Base-by-base conservation (phyloP, 2,797 vertebrate species). In the Trachurus trachurus region DNA sequence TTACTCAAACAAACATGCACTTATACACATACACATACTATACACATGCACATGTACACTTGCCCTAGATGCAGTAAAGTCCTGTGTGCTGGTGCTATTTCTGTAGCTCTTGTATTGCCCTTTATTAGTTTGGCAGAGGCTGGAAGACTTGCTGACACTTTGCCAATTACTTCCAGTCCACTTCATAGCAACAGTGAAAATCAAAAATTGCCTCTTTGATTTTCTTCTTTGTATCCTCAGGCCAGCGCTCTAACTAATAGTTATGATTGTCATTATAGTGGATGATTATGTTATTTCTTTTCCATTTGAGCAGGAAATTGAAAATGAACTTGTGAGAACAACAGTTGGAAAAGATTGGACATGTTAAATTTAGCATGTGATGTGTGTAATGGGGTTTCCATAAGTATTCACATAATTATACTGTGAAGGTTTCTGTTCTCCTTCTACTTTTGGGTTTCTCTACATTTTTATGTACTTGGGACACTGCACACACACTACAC, bases 71-170 rank as follows among this genome's bases (percentile, higher is more conserved):
- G 21, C 60, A 66, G 57, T 81, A 7, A 29, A 77, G 81, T 82
- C 59, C 17, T 82, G 71, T 59, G 40, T 76, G 68, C 72, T 74
- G 52, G 11, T 82, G 76, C 80, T 90, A 88, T 92, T 93, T 84
- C 68, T 87, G 76, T 74, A 74, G 37, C 64, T 76, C 21, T 76
- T 40, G 49, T 70, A 44, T 70, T 89, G 81, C 75, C 76, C 84
- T 88, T 89, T 87, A 80, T 85, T 86, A 59, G 57, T 78, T 82
- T 74, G 58, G 82, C 75, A 69, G 83, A 70, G 80, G 74, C 71
- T 87, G 76, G 68, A 76, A 84, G 83, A 88, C 83, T 87, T 88
- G 85, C 77, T 5, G 45, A 83, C 74, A 58, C 81, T 82, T 40
- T 40, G 15, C 66, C 0, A n/a, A 53, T 66, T 59, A 63, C 59